phyloP scores from a whole-genome alignment of 2,113 vertebrate species.

The Marcusenius ussheri region DNA sequence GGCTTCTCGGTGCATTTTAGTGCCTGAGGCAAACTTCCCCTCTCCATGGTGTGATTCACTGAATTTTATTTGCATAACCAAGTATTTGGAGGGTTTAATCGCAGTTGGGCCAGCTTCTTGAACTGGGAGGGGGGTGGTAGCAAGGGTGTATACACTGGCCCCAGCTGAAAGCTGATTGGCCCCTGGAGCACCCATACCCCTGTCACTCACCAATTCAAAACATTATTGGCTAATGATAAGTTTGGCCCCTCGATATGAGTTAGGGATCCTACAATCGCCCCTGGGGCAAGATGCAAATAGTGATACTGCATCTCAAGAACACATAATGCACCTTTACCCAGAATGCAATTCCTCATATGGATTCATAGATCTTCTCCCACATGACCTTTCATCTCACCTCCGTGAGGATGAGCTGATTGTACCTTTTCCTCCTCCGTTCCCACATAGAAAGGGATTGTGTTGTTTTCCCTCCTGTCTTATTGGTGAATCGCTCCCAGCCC shows the following conservation, averaged over 20 bases:
- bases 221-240: not conserved
- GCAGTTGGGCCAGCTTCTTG: not conserved
- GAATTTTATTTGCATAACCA: not conserved
- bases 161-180: not conserved
- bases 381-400: constrained; percentile 6
- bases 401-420: not conserved
- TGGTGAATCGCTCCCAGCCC: not conserved
- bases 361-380: constrained; percentile 31
- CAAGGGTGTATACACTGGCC: not conserved
- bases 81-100: not conserved
- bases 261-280: not conserved
- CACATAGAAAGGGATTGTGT: not conserved
- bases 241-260: not conserved
- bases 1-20: not conserved
- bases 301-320: not conserved
- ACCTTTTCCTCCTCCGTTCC: not conserved
- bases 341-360: not conserved
- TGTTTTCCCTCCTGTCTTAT: not conserved
- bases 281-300: not conserved
- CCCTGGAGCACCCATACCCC: not conserved
- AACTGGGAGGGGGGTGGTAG: not conserved
- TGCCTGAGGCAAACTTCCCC: not conserved
- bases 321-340: not conserved
- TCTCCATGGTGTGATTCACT: not conserved
- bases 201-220: not conserved